Base-by-base conservation (phyloP, 2,888 invertebrate genomes). In the Drosophila kanekoi region DNA sequence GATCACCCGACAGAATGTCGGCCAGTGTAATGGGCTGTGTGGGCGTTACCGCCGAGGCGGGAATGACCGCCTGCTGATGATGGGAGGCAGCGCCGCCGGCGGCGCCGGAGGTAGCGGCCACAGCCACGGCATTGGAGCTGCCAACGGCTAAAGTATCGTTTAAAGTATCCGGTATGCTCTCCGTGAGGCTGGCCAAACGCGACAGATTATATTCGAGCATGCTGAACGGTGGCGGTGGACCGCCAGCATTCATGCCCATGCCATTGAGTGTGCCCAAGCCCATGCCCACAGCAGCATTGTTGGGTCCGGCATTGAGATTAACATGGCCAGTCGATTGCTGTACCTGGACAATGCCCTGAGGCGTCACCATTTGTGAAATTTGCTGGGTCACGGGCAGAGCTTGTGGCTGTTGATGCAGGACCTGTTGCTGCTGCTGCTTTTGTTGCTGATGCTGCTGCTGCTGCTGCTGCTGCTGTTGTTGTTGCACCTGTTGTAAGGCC, bases 131-230 rank as follows among this genome's bases (percentile, higher is more conserved):
- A 69, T 68, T 74, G 3, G 68, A 33, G 33, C 54, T 66, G 43
- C 63, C 75, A 28, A 71, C 93, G 92, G 76, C 90, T 32, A 87
- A 32, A 11, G 90, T 85, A 65, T 91, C 91, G 32, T 93, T 93
- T 38, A 92, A 63, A 5, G 80, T 82, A 47, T 94, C 94, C 0
- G 94, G 87, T 47, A 92, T 93, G 37, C 93, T 96, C 90, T 96
- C 96, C 2, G 96, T 96, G 79, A 97, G 94, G 87, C 95, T 96
- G 45, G 97, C 97, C 89, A 97, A 92, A 91, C 96, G 96, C 77
- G 96, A 96, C 81, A 97, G 93, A 92, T 97, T 97, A 90, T 97
- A 97, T 92, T 97, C 97, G 68, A 96, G 96, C 93, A 97, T 96
- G 82, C 96, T 96, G 58, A 92, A 92, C 32, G 94, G 93, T 20